A percentile compares a stretch with the other conserved stretches of the same genome.
Evolutionary conservation across 2,113 vertebrate species (phyloP).

Genomic region (Callionymus lyra): DNA sequence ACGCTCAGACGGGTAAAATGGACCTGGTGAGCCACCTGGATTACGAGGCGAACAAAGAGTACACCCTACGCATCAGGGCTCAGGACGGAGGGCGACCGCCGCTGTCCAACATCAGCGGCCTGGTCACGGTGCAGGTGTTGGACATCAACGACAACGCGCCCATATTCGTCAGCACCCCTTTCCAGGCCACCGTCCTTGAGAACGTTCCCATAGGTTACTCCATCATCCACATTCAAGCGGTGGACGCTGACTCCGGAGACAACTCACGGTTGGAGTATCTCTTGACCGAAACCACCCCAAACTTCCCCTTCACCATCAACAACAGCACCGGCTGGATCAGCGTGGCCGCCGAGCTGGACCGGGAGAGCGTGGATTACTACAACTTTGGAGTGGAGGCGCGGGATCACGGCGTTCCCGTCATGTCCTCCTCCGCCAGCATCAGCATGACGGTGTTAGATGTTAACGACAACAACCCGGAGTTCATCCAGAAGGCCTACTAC

Average conservation of each 20-base stretch:
- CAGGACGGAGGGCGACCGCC: constrained; percentile 90
- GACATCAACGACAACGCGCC: constrained; percentile 91
- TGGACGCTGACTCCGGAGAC: constrained; percentile 85
- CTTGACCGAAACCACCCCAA: constrained; percentile 66
- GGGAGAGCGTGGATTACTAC: constrained; percentile 86
- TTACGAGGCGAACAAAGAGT: constrained; percentile 88
- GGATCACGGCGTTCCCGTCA: constrained; percentile 77
- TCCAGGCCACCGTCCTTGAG: constrained; percentile 89
- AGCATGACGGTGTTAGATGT: constrained; percentile 88
- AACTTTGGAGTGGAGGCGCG: constrained; percentile 83
- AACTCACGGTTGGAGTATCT: constrained; percentile 82
- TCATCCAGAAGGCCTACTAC: constrained; percentile 78
- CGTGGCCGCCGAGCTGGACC: constrained; percentile 82
- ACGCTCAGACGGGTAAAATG: constrained; percentile 83
- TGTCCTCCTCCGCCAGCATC: constrained; percentile 84
- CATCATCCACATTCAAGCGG: constrained; percentile 86
- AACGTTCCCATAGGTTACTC: constrained; percentile 87
- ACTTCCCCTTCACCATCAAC: constrained; percentile 86
- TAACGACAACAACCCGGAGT: constrained; percentile 93
- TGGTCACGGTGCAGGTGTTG: constrained; percentile 86
- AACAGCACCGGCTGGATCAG: constrained; percentile 91
- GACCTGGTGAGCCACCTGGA: constrained; percentile 86
- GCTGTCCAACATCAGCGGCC: constrained; percentile 85
- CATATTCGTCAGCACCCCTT: constrained; percentile 92
- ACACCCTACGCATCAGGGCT: constrained; percentile 79